Percentiles rank a stretch among this genome's conserved stretches.
These are phyloP conservation scores for Perca schrenkii DNA, from an alignment of 2,113 vertebrate genomes.

Conservation along the genomic window DNA sequence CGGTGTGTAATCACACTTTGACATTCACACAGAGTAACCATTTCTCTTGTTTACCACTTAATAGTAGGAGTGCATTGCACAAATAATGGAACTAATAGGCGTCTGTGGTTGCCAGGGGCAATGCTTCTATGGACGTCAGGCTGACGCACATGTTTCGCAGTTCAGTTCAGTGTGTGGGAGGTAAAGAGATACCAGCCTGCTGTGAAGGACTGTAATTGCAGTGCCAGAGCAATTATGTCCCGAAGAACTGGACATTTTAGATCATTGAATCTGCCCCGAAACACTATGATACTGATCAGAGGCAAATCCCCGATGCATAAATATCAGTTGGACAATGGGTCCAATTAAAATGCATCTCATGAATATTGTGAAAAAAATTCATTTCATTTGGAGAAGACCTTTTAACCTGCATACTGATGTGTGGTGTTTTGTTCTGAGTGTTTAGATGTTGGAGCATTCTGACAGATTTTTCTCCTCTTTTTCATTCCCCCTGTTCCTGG, in stretches of 20 bases:
- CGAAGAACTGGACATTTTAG: slow-evolving; percentile 58
- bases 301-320: slow-evolving; percentile 44
- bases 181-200: slow-evolving; percentile 74
- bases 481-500: background rate
- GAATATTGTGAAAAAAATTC: slow-evolving; percentile 18
- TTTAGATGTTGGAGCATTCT: slow-evolving; percentile 26
- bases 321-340: slow-evolving; percentile 48
- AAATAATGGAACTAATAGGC: slow-evolving; percentile 66
- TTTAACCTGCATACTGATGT: slow-evolving; percentile 27
- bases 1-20: slow-evolving; percentile 39
- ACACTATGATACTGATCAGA: slow-evolving; percentile 55
- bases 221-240: slow-evolving; percentile 71
- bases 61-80: slow-evolving; percentile 52
- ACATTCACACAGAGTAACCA: slow-evolving; percentile 2
- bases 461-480: slow-evolving; percentile 18
- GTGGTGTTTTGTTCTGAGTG: slow-evolving; percentile 23
- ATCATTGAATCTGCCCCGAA: slow-evolving; percentile 56
- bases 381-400: slow-evolving; percentile 21
- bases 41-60: slow-evolving; percentile 56
- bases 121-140: slow-evolving; percentile 76
- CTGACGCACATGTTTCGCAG: slow-evolving; percentile 76
- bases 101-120: slow-evolving; percentile 71
- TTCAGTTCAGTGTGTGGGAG: slow-evolving; percentile 78
- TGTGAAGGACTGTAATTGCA: slow-evolving; percentile 82
- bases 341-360: slow-evolving; percentile 59